These are phyloP conservation scores for Xiphorhynchus elegans DNA, from an alignment of 2,113 vertebrate species.

Conservation along the genomic window DNA sequence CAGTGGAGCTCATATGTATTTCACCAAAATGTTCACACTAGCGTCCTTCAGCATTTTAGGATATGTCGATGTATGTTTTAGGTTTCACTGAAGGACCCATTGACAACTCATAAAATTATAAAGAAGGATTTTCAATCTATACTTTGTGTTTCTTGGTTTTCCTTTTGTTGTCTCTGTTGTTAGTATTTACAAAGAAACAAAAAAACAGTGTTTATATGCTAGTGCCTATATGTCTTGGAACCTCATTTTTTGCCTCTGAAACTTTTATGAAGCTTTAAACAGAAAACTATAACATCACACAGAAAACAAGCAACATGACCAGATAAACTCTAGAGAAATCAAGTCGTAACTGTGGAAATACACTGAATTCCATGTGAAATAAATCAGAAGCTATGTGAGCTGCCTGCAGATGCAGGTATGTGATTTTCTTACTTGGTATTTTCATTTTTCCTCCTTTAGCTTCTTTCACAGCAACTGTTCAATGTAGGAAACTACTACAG, in stretches of 20 bases:
- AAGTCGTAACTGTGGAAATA: constrained; percentile 1
- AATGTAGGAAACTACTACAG: neutral
- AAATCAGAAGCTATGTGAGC: neutral
- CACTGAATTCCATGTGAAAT: constrained; percentile 2
- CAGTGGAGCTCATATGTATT: neutral
- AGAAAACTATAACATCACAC: neutral
- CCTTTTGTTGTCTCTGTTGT: neutral
- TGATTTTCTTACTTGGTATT: neutral
- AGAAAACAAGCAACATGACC: constrained; percentile 4
- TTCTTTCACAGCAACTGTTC: neutral
- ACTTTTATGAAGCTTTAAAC: neutral
- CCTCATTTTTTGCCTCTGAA: neutral
- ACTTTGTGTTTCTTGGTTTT: neutral
- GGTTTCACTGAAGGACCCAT: neutral
- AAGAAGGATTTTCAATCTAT: neutral
- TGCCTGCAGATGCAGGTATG: neutral
- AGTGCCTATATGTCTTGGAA: neutral
- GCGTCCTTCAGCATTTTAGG: neutral
- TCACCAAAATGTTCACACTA: neutral
- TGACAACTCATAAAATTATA: neutral
- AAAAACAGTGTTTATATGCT: neutral
- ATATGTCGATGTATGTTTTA: neutral
- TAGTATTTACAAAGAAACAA: neutral
- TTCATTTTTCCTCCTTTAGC: neutral
- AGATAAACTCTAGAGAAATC: constrained; percentile 35